These are phyloP conservation scores for Rhagoletis zephyria DNA, from an alignment of 1,140 invertebrate genomes.

Conservation along the genomic window DNA sequence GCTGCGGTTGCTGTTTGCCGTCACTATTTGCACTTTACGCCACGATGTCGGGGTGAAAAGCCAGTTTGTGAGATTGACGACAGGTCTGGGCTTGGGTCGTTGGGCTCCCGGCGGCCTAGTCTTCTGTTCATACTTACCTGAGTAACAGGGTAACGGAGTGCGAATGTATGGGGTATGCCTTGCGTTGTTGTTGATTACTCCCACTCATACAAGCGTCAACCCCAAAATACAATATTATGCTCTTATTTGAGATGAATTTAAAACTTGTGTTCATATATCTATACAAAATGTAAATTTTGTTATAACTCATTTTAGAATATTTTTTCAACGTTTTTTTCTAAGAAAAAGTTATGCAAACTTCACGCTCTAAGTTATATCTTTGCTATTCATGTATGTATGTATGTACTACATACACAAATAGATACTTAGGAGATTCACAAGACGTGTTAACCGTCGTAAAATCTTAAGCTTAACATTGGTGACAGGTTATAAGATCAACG, in stretches of 20 bases:
- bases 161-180: not conserved
- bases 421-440: no score
- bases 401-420: no score
- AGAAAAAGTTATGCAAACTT: no score
- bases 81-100: not conserved
- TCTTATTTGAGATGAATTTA: not conserved
- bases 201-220: not conserved
- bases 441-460: no score
- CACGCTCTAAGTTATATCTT: no score
- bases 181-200: constrained; percentile 25
- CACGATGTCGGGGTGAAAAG: constrained; percentile 2
- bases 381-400: no score
- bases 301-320: not conserved
- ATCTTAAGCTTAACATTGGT: no score
- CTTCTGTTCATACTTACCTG: constrained; percentile 14
- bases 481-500: no score
- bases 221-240: not conserved
- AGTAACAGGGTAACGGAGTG: not conserved
- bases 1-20: constrained; percentile 37
- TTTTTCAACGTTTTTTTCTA: no score
- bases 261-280: no score
- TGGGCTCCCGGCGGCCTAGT: not conserved
- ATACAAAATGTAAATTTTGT: no score
- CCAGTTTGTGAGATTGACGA: not conserved
- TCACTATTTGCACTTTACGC: constrained; percentile 32